Evolutionary conservation across 2,888 invertebrate species (phyloP).

Genomic region (Drosophila nr. fundita): DNA sequence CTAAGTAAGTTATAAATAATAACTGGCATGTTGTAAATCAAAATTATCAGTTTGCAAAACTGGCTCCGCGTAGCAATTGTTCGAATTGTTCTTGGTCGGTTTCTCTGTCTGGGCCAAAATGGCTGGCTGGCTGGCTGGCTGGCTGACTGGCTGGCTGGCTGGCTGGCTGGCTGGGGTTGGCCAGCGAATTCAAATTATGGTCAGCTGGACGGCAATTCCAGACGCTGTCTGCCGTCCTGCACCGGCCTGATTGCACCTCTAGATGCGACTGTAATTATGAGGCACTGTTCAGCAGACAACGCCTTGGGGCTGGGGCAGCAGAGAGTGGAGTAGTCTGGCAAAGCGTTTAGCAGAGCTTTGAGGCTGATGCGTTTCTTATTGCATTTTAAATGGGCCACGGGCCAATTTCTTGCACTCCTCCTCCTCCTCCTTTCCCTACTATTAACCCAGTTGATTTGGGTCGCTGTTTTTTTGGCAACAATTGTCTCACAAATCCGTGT

Average conservation of each 20-base stretch:
- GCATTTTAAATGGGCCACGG: conserved; percentile 48
- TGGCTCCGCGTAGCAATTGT: conserved; percentile 59
- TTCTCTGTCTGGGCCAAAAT: neutral
- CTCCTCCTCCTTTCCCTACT: neutral
- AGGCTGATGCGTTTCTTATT: conserved; percentile 50
- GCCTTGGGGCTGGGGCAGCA: conserved; percentile 3
- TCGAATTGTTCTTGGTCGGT: conserved; percentile 45
- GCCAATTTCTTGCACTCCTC: neutral
- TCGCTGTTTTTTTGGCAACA: conserved; percentile 18
- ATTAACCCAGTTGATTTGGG: conserved; percentile 18
- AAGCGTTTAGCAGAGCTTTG: conserved; percentile 57
- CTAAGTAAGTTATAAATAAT: conserved; percentile 86
- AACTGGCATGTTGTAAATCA: conserved; percentile 85
- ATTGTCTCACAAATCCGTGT: conserved; percentile 4
- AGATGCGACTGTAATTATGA: conserved; percentile 69
- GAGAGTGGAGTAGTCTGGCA: conserved; percentile 6
- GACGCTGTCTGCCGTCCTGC: conserved; percentile 1
- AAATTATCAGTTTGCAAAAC: conserved; percentile 83
- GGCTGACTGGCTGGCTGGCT: conserved; percentile 45
- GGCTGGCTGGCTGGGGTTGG: conserved; percentile 39
- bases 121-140: conserved; percentile 31
- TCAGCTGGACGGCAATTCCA: conserved; percentile 23
- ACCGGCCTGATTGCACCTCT: conserved; percentile 43
- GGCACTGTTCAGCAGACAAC: conserved; percentile 11
- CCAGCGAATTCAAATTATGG: conserved; percentile 64